Base-by-base conservation (phyloP, 2,888 invertebrate genomes). In the Amiota communis region DNA sequence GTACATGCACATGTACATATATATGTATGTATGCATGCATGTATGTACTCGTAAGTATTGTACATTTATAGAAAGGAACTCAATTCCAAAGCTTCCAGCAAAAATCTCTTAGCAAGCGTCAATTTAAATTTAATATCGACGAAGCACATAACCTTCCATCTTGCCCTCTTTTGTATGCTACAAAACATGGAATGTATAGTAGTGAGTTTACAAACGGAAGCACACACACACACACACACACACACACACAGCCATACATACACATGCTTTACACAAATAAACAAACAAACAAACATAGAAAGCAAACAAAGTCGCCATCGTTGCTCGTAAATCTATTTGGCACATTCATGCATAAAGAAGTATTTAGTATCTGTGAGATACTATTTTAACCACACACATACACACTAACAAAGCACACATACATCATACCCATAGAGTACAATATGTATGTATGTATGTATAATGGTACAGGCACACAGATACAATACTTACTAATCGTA, bases 321-420 rank as follows among this genome's bases (percentile, higher is more conserved):
- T 75, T 78, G 79, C 77, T 82, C 84, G 84, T 86, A 84, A 86
- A 86, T 85, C 86, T 84, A 86, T 84, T 86, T 86, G 86, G 86
- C 86, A 84, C 86, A 84, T 84, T 84, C 83, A 82, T 86, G 83
- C 83, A 84, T 84, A 84, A 85, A 12, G 53, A 15, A 85, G 86
- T 85, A 86, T 83, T 83, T 83, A 83, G 83, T 86, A 86, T 86
- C 83, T 86, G 86, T 85, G 80, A 86, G 86, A 83, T 83, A 83
- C 83, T 85, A 86, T 85, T 83, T 86, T 85, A 83, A 85, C 83
- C 86, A 77, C 86, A 72, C 10, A 68, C 67, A 68, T 13, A 15
- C 65, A 53, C 57, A 57, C 57, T n/a, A 10, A 51, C 51, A 51
- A n/a, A n/a, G n/a, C 53, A 51, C n/a, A 59, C 59, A 17, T 20